A percentile compares a stretch with the other conserved stretches of the same genome.
phyloP scores from a whole-genome alignment of 92 coral and sea anemone genomes.

The Epizoanthus rinbou region DNA sequence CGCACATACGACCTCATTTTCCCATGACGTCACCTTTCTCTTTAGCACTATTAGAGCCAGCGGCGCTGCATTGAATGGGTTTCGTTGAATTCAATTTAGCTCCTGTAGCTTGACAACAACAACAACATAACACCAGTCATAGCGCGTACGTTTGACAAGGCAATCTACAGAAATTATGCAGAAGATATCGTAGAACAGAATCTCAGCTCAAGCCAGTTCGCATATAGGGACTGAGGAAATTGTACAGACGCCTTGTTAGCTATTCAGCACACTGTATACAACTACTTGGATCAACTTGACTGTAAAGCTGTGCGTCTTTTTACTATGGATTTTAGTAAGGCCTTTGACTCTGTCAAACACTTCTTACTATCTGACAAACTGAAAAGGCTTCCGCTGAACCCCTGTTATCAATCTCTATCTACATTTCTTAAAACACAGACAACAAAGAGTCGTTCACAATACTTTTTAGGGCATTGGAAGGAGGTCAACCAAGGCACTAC shows the following conservation, averaged over 20 bases:
- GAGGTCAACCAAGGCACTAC: constrained; percentile 61
- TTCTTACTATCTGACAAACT: constrained; percentile 32
- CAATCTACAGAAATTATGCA: constrained; percentile 18
- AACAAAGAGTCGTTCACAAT: constrained; percentile 49
- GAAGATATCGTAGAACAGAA: constrained; percentile 28
- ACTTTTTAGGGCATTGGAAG: constrained; percentile 35
- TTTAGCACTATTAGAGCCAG: no score
- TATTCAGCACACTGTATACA: constrained; percentile 43
- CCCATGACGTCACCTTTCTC: no score
- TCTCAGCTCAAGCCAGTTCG: constrained; percentile 41
- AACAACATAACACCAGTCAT: constrained; percentile 31
- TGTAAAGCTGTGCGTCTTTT: constrained; percentile 47
- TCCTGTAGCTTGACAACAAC: no score
- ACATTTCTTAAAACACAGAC: constrained; percentile 37
- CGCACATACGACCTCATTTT: no score
- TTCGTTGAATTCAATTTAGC: no score
- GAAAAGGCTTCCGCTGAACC: constrained; percentile 45
- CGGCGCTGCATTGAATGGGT: no score
- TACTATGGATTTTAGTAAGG: constrained; percentile 40
- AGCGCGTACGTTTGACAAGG: constrained; percentile 37
- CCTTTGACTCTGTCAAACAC: constrained; percentile 14
- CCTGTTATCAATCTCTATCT: constrained; percentile 48
- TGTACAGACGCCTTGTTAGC: constrained; percentile 43
- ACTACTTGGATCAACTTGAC: constrained; percentile 27
- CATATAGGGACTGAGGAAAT: constrained; percentile 22